phyloP scores from a whole-genome alignment of 2,113 vertebrate genomes.

The Sclerurus mexicanus region DNA sequence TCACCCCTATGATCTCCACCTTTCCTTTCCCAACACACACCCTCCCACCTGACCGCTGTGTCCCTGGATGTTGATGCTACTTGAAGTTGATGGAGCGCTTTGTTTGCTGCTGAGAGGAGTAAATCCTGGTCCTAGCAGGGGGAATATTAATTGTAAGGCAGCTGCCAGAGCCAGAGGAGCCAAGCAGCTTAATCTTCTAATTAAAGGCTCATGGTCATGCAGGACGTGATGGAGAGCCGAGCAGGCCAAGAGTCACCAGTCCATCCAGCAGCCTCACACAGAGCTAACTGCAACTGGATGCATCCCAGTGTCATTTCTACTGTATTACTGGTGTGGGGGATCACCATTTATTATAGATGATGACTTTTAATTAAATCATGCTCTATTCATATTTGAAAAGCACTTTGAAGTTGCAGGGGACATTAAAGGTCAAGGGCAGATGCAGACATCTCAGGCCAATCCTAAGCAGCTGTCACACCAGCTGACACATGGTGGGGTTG shows the following conservation, averaged over 20 bases:
- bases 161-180: slow-evolving; percentile 36
- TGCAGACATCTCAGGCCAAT: neutral
- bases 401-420: slow-evolving; percentile 3
- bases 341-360: neutral
- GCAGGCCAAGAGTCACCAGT: neutral
- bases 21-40: neutral
- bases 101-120: neutral
- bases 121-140: slow-evolving; percentile 45
- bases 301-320: neutral
- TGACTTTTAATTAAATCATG: slow-evolving; percentile 41
- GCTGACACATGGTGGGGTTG: neutral
- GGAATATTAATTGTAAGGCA: slow-evolving; percentile 42
- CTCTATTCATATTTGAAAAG: neutral
- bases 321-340: neutral
- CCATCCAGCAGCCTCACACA: neutral
- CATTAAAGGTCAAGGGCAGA: neutral
- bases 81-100: slow-evolving; percentile 37
- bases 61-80: neutral
- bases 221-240: neutral
- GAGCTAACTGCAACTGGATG: neutral
- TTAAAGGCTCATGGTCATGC: neutral
- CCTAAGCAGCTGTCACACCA: neutral
- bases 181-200: slow-evolving; percentile 47
- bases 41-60: neutral
- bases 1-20: neutral